phyloP scores from a whole-genome alignment of 2,797 vertebrate species.

The Manis crassicaudata region DNA sequence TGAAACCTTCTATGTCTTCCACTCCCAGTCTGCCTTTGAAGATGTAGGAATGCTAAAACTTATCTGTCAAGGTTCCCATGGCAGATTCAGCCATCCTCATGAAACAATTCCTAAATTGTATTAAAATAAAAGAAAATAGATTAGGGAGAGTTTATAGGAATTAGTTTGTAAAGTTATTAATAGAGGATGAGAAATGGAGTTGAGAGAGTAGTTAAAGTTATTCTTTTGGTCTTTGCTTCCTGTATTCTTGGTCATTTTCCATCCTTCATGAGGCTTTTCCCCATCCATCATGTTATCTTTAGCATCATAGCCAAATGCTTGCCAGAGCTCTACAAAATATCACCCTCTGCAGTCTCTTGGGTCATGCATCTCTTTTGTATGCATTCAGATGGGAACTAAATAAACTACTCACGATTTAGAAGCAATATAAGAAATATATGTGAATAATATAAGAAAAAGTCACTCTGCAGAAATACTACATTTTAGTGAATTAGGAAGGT shows the following conservation, averaged over 20 bases:
- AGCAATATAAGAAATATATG: not conserved
- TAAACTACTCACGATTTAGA: not conserved
- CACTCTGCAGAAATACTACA: not conserved
- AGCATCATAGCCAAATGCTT: not conserved
- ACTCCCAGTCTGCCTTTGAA: not conserved
- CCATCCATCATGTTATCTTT: not conserved
- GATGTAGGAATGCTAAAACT: not conserved
- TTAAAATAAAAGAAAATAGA: not conserved
- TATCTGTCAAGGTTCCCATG: not conserved
- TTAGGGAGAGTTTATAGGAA: not conserved
- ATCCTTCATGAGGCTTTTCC: not conserved
- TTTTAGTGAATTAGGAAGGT: not conserved
- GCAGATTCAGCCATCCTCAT: not conserved
- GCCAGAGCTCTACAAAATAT: not conserved
- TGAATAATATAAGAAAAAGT: not conserved
- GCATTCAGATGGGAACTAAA: slow-evolving; percentile 7
- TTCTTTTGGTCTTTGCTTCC: not conserved
- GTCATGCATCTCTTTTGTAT: not conserved
- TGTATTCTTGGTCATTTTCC: not conserved
- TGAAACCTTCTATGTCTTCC: not conserved
- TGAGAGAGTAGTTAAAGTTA: not conserved
- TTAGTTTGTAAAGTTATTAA: not conserved
- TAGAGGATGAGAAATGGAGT: not conserved
- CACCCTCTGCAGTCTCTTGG: not conserved
- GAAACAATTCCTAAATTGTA: not conserved